These are phyloP conservation scores for Hydrozoanthus gracilis DNA, from an alignment of 92 coral and sea anemone species.

Conservation along the genomic window DNA sequence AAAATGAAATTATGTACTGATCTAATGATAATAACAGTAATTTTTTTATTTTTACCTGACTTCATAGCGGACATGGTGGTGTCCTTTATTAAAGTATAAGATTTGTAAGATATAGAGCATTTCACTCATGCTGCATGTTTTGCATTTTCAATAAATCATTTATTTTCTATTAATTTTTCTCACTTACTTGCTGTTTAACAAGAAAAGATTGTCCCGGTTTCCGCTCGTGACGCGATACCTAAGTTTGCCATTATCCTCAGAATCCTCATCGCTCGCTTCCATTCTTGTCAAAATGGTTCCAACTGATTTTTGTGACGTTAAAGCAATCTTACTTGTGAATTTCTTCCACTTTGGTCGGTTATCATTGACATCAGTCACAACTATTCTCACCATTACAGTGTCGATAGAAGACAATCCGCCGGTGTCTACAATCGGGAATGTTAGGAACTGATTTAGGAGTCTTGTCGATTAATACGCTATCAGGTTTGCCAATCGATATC, in stretches of 20 bases:
- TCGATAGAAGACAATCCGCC: constrained; percentile 50
- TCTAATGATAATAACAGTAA: not conserved
- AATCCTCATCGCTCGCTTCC: constrained; percentile 66
- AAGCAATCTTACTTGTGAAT: constrained; percentile 44
- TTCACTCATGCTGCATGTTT: no score
- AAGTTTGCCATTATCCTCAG: constrained; percentile 63
- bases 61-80: no score
- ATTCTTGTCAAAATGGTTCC: constrained; percentile 56
- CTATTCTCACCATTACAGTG: constrained; percentile 69
- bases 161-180: no score
- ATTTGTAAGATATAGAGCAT: no score
- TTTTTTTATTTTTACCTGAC: no score
- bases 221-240: constrained; percentile 68
- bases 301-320: constrained; percentile 49
- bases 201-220: constrained; percentile 49
- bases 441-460: not conserved
- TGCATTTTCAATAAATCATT: no score
- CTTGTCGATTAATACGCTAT: no score
- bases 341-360: constrained; percentile 68
- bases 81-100: no score
- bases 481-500: no score
- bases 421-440: constrained; percentile 36
- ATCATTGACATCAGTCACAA: constrained; percentile 74
- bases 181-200: constrained; percentile 65
- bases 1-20: no score